Conservation (phyloP, 2,888 invertebrate genomes). For the Napeogenes inachia region DNA sequence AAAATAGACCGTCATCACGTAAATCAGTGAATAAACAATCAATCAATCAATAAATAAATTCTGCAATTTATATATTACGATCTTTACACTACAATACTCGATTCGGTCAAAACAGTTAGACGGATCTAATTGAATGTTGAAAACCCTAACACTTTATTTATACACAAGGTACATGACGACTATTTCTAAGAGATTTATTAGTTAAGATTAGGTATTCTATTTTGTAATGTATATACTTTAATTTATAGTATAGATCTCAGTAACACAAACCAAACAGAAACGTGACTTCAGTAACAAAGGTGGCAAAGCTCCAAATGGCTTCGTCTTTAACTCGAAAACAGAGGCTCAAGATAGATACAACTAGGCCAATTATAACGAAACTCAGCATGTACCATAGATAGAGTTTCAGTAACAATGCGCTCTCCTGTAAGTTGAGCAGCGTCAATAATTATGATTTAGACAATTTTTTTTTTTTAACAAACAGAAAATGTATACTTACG, state of each 20-base stretch:
- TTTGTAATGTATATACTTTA: too few species aligned
- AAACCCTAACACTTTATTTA: too few species aligned
- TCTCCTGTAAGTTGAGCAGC: slow-evolving; percentile 41
- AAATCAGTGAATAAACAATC: too few species aligned
- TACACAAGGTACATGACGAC: not conserved
- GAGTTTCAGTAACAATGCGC: slow-evolving; percentile 45
- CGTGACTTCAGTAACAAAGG: slow-evolving; percentile 48
- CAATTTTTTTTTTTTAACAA: not conserved
- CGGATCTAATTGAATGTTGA: too few species aligned
- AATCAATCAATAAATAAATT: too few species aligned
- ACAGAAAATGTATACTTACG: slow-evolving; percentile 39
- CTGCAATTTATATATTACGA: too few species aligned
- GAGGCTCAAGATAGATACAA: slow-evolving; percentile 49
- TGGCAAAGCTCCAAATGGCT: slow-evolving; percentile 36
- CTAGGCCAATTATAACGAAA: slow-evolving; percentile 51
- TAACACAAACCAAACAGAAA: slow-evolving; percentile 54
- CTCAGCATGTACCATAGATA: slow-evolving; percentile 59
- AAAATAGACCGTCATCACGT: too few species aligned
- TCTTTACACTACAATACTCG: too few species aligned
- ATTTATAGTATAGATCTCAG: not conserved
- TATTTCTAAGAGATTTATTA: too few species aligned
- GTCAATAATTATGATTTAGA: not conserved
- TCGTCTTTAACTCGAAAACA: slow-evolving; percentile 37
- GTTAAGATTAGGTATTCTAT: too few species aligned
- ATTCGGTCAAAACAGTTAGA: too few species aligned